These are phyloP conservation scores for Macrobrachium nipponense DNA, from an alignment of 1,140 invertebrate genomes.

Conservation along the genomic window DNA sequence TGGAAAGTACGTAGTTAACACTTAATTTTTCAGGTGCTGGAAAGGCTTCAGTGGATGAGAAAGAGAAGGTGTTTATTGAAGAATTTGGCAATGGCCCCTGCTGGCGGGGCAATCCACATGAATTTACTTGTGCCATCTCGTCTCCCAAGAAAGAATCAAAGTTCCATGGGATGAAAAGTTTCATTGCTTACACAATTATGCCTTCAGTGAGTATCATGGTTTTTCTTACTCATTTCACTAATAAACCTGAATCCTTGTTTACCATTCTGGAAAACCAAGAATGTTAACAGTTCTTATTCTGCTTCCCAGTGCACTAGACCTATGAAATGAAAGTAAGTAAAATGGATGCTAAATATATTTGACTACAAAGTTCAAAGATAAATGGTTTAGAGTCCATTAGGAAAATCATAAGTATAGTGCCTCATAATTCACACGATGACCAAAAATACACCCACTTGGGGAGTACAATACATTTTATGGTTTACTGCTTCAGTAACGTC, in stretches of 20 bases:
- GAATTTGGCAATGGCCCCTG: slow-evolving; percentile 50
- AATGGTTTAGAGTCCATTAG: no score
- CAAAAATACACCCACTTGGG: no score
- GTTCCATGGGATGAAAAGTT: slow-evolving; percentile 96
- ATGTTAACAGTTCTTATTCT: no score
- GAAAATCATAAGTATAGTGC: no score
- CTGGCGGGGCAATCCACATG: slow-evolving; percentile 49
- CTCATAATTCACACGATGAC: no score
- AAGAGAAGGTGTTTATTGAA: slow-evolving; percentile 80
- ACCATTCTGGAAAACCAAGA: neutral
- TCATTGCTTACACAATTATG: slow-evolving; percentile 95
- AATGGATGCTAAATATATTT: no score
- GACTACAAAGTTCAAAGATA: no score
- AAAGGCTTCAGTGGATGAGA: slow-evolving; percentile 55
- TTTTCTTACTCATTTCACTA: slow-evolving; percentile 36
- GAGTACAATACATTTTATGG: no score
- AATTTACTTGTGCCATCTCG: slow-evolving; percentile 81
- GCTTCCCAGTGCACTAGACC: no score
- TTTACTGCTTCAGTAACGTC: no score
- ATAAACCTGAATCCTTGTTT: neutral
- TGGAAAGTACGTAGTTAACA: neutral
- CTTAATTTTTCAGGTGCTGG: slow-evolving; percentile 38
- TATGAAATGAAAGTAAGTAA: no score
- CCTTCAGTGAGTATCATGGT: slow-evolving; percentile 78
- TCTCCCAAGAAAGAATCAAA: slow-evolving; percentile 98